Evolutionary conservation across 23 tunicate genomes (phyloP).

Genomic region (Corella eumyota): DNA sequence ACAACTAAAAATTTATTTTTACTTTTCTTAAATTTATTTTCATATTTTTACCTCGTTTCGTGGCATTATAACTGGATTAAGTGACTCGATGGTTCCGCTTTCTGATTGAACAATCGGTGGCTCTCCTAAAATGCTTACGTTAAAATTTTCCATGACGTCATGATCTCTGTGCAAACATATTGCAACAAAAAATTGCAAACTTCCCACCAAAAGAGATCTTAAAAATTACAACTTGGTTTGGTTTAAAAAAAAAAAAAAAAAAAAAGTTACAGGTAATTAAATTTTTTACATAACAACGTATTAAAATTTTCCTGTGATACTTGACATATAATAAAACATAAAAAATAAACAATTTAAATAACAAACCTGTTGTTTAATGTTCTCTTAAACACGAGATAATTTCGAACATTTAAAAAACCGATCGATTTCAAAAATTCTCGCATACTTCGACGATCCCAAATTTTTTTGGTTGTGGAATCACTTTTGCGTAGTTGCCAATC

Average conservation of each 20-base stretch:
- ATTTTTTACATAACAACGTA: too few relatives aligned
- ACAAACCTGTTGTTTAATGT: slow-evolving; percentile 50
- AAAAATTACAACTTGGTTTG: too few relatives aligned
- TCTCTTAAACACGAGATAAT: slow-evolving; percentile 26
- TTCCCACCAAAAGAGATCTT: slow-evolving; percentile 54
- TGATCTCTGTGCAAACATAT: slow-evolving; percentile 46
- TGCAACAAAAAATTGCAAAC: slow-evolving; percentile 46
- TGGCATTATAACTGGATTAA: slow-evolving; percentile 46
- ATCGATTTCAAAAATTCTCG: slow-evolving; percentile 25
- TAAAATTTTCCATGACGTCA: slow-evolving; percentile 34
- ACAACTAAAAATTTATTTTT: too few relatives aligned
- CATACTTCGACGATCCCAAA: slow-evolving; percentile 32
- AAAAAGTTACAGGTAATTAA: neutral
- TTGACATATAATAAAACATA: too few relatives aligned
- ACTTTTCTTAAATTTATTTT: neutral
- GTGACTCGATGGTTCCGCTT: slow-evolving; percentile 12
- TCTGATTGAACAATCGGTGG: slow-evolving; percentile 7
- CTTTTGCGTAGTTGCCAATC: slow-evolving; percentile 39
- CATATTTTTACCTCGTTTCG: slow-evolving; percentile 46
- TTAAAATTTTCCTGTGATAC: too few relatives aligned
- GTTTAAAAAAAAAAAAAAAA: slow-evolving; percentile 1
- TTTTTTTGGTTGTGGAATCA: slow-evolving; percentile 6
- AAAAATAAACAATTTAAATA: too few relatives aligned
- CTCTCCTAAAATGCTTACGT: slow-evolving; percentile 41
- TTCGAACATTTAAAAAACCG: slow-evolving; percentile 34